Evolutionary conservation across 2,113 vertebrate species (phyloP).

Genomic region (Circaetus cinerascens): DNA sequence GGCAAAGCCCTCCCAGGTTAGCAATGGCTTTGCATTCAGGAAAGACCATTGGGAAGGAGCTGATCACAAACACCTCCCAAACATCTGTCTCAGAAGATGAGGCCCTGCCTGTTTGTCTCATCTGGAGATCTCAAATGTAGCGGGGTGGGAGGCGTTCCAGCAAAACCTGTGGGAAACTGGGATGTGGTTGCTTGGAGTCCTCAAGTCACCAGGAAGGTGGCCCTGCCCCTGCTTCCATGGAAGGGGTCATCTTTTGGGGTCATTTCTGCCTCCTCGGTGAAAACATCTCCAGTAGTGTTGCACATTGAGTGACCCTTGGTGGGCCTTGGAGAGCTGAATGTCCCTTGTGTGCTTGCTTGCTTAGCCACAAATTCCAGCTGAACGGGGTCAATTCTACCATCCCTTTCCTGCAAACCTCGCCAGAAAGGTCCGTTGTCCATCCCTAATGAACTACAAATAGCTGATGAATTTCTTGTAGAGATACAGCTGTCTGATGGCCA

Average conservation of each 20-base stretch:
- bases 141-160: not conserved
- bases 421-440: not conserved
- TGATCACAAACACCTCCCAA: not conserved
- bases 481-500: not conserved
- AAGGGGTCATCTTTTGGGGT: not conserved
- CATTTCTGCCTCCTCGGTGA: not conserved
- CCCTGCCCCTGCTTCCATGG: accelerated
- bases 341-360: not conserved
- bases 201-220: accelerated
- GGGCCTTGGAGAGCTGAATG: not conserved
- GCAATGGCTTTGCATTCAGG: not conserved
- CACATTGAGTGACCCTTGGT: not conserved
- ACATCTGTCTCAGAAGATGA: not conserved
- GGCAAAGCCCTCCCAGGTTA: not conserved
- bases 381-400: accelerated
- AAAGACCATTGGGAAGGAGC: not conserved
- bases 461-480: not conserved
- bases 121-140: not conserved
- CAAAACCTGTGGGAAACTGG: not conserved
- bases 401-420: not conserved
- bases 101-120: not conserved
- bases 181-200: not conserved
- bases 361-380: not conserved
- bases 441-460: not conserved
- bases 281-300: not conserved